Evolutionary conservation across 1,140 invertebrate genomes (phyloP), one percentile per base, ranked within the genome.

Genomic region (Ostrea edulis): DNA sequence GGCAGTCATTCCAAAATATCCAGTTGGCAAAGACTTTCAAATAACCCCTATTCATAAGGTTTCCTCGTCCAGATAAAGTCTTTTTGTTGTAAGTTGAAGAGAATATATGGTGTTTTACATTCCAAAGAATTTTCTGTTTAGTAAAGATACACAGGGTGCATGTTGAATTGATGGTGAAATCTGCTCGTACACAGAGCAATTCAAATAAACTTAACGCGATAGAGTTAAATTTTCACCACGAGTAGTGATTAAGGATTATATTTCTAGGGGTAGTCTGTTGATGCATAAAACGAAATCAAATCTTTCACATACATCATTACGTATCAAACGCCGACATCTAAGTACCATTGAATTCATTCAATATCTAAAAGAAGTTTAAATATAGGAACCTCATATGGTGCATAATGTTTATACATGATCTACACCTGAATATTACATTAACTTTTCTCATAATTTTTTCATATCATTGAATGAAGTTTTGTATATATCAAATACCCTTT

Each of bases 61-160:
- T 71, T 71, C 65, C 25, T 71, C 65, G 25, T 44, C 25, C 29
- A 35, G 9, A 11, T 77, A 29, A 25, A 29, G 25, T 9, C n/a
- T 62, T 77, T 29, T 11, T 77, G 25, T 77, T 77, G 68, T 71
- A 25, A 35, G 12, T 9, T 29, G 29, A 77, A 25, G 68, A 77
- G 29, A 29, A 14, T 3, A 12, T 29, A 29, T 35, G 25, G 68
- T 25, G 25, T 77, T 77, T 77, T 77, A 29, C 68, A 35, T 77
- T 14, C 68, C 68, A 77, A 77, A 77, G 68, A 77, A 77, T 62
- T 77, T 77, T 77, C 68, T 77, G 68, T 77, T 29, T 77, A 2
- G 68, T 35, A 29, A 14, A 77, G 25, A 25, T 29, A 29, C 25
- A 29, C 25, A 77, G 17, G n/a, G 58, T 62, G 58, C 58, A 62